Evolutionary conservation across 2,888 invertebrate genomes (phyloP), one percentile per base, ranked within the genome.

Genomic region (Napeogenes inachia): DNA sequence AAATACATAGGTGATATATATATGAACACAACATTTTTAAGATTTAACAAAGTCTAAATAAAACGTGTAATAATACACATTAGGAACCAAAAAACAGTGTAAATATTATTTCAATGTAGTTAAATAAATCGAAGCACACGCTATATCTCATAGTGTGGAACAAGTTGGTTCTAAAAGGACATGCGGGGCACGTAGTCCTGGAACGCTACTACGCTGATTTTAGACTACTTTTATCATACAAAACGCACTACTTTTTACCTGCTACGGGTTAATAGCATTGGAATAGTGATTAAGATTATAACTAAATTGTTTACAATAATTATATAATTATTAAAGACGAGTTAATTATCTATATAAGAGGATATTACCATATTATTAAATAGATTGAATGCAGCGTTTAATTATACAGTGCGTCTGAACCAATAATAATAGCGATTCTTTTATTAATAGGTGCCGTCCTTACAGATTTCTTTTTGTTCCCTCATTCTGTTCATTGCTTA

Each of bases 351-450:
- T 21, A 21, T 38, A 38, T 38, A 38, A 8, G 38, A 38, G 4
- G 6, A 6, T 35, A 38, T 38, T 12, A 58, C 63, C 60, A 12
- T 56, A 21, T 21, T 1, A 21, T 21, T 21, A 21, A 21, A 21
- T 21, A 0, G 21, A 21, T 21, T 21, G 21, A 21, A 21, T 21
- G 58, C 57, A 10, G 54, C 61, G 54, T 59, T 60, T 62, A 60
- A 32, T 13, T n/a, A 33, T 45, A 54, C 56, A 58, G 59, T 63
- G 63, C 54, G 63, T 61, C 21, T 8, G 4, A 0, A 30, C 75
- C 80, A 81, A 78, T 81, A 83, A 85, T 82, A 84, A 79, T 80
- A 74, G 75, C 79, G 77, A 82, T 85, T 81, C 84, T 85, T 85
- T 85, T 85, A 85, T 85, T 81, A 79, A 79, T 70, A 77, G 77